Base-by-base conservation (phyloP, 2,113 vertebrate genomes). In the Hyla sarda region DNA sequence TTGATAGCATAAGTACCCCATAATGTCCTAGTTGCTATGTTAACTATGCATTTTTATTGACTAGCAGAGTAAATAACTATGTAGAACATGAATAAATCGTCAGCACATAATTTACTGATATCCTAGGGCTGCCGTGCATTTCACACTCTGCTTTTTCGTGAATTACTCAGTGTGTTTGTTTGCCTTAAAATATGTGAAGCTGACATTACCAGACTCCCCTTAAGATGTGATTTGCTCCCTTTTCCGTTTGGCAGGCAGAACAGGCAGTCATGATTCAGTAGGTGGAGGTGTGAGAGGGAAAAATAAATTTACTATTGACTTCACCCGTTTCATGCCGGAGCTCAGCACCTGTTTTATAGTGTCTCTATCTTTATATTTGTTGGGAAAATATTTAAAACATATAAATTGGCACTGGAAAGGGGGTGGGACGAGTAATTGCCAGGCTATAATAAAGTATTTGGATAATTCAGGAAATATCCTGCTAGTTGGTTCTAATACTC, bases 1-100 rank as follows among this genome's bases (percentile, higher is more conserved):
- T 92, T 90, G 90, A 87, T 89, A 91, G 90, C 91, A 92, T 92
- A 92, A 92, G 92, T 71, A 92, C 86, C 89, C 90, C 87, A 91
- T 92, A 92, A 91, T 91, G 90, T 91, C 89, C 89, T 91, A 92
- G 92, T 91, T 92, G 92, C 89, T 92, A 91, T 89, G 90, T 91
- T 92, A 90, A 92, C 90, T 91, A 88, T 91, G 78, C 77, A 87
- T 92, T 81, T 92, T 92, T 91, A 91, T 91, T 92, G 92, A 92
- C 92, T 92, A 91, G 87, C 89, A 87, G 90, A 92, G 87, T 90
- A 92, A 92, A 92, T 89, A 92, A 90, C 90, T 0, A 3, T 89
- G 90, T 91, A 88, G 88, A 91, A 91, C 88, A 83, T 87, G 91
- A 88, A 90, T 91, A 88, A 91, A 91, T 89, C 91, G 89, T 89